Evolutionary conservation across 2,113 vertebrate genomes (phyloP), one percentile per base, ranked within the genome.

Genomic region (Phaethornis superciliosus): DNA sequence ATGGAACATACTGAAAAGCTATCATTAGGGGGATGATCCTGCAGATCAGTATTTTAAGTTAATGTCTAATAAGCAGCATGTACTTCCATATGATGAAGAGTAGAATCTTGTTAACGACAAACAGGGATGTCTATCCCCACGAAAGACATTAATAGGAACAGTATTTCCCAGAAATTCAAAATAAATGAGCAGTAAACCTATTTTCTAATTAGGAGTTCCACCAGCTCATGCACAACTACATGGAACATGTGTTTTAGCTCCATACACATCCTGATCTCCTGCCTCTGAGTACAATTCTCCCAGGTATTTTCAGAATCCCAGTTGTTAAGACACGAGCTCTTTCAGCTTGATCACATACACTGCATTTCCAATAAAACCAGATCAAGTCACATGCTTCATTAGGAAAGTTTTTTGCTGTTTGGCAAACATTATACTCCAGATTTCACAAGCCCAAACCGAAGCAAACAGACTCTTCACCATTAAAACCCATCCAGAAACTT

Each of bases 361-460:
- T 24, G 23, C 59, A 78, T 14, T 82, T 60, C 76, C 19, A 75
- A 26, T 46, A 86, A 78, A 88, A 56, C 47, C 76, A 78, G n/a
- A 83, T 12, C 54, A 46, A 82, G 54, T 24, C 81, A 83, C 85
- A 88, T 10, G 51, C 81, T 65, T 40, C 46, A 56, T 28, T 44
- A 91, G 82, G 23, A 71, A 93, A 90, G 69, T 91, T 93, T 77
- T 40, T 1, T 78, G 79, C 83, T 63, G 17, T 58, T 72, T 62
- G 10, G 88, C 60, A 88, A 82, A 78, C 69, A 11, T 1, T 15
- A 23, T 16, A 35, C 52, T 75, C 44, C 60, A n/a, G 55, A 30
- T 81, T 88, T 88, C 80, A 52, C 23, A 85, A 79, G 28, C 54
- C 49, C 0, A 0, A 64, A 69, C 49, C 0, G 8, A 82, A 81